phyloP scores from a whole-genome alignment of 2,888 invertebrate species.

The Drosophila rubida region DNA sequence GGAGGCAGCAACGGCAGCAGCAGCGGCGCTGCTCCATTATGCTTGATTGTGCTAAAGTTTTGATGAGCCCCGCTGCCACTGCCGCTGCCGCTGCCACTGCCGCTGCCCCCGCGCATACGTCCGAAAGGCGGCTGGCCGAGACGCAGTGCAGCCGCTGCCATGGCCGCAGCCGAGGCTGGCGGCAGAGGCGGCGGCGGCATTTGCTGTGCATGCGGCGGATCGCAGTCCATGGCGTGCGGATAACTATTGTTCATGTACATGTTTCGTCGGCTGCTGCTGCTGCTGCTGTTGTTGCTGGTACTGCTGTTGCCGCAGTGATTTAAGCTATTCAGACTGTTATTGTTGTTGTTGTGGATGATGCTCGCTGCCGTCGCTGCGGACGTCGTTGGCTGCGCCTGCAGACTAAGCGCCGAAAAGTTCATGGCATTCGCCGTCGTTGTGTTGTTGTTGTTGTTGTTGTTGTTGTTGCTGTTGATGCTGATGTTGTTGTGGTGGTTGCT shows the following conservation, averaged over 20 bases:
- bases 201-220: conserved; percentile 86
- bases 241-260: conserved; percentile 76
- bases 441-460: conserved; percentile 45
- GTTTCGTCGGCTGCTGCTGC: conserved; percentile 56
- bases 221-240: conserved; percentile 91
- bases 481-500: no score
- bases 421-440: conserved; percentile 63
- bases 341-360: conserved; percentile 33
- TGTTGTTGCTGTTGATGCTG: conserved; percentile 5
- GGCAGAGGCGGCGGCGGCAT: conserved; percentile 58
- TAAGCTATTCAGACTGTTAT: conserved; percentile 77
- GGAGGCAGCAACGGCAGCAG: conserved; percentile 48
- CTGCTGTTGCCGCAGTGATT: conserved; percentile 54
- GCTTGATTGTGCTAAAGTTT: conserved; percentile 64
- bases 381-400: conserved; percentile 52
- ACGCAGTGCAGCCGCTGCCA: conserved; percentile 45
- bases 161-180: conserved; percentile 40
- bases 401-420: conserved; percentile 70
- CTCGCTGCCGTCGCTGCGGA: conserved; percentile 20
- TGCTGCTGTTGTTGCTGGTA: conserved; percentile 49
- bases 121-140: conserved; percentile 40
- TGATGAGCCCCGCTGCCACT: conserved; percentile 24
- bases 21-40: conserved; percentile 58
- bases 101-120: conserved; percentile 54
- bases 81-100: not conserved